Conservation (phyloP, 2,797 vertebrate species). For the Notoglanidium macrostoma region DNA sequence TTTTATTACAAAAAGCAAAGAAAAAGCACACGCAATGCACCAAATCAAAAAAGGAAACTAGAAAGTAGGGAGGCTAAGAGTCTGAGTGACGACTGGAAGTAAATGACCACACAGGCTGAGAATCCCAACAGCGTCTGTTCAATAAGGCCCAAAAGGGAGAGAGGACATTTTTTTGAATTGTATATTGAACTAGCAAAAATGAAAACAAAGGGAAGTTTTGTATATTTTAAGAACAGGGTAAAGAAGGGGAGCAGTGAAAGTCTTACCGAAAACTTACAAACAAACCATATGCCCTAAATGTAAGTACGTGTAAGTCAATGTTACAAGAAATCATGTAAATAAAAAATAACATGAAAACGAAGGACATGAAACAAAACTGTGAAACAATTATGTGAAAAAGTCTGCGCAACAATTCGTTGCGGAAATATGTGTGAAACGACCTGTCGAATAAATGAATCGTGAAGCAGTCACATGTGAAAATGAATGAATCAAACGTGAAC, state of each 20-base stretch:
- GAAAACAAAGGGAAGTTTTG: too few species aligned
- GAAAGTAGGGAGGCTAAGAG: constrained; percentile 58
- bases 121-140: not conserved
- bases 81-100: constrained; percentile 25
- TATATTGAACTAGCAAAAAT: too few species aligned
- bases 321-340: not conserved
- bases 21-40: constrained; percentile 13
- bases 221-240: too few species aligned
- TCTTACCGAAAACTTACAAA: not conserved
- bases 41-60: constrained; percentile 34
- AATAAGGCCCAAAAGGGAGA: not conserved
- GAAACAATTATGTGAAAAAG: not conserved
- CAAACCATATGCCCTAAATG: not conserved
- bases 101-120: constrained; percentile 19
- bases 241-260: not conserved
- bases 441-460: not conserved
- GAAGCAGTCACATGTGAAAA: not conserved
- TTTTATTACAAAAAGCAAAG: constrained; percentile 52
- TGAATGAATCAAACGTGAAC: not conserved
- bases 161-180: not conserved
- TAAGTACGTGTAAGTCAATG: too few species aligned
- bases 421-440: not conserved
- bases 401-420: not conserved
- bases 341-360: not conserved
- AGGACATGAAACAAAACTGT: not conserved